Evolutionary conservation across 2,113 vertebrate genomes (phyloP).

Genomic region (Pteropus alecto): DNA sequence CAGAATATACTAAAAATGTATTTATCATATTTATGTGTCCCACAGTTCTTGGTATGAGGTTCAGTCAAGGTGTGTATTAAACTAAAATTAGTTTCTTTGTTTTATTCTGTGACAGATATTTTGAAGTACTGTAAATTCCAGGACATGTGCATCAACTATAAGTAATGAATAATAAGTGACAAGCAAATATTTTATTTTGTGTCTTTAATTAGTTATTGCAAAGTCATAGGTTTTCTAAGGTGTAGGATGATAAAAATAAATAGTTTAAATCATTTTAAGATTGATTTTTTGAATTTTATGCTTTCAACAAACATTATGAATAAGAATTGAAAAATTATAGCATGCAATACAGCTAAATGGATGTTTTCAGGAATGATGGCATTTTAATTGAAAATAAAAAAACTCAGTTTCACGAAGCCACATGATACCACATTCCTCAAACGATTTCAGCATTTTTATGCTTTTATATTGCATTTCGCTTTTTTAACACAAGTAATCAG

Average conservation of each 20-base stretch:
- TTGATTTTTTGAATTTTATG: not conserved
- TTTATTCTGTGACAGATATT: slow-evolving; percentile 30
- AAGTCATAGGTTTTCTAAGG: slow-evolving; percentile 29
- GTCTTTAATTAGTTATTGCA: slow-evolving; percentile 54
- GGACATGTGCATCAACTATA: slow-evolving; percentile 17
- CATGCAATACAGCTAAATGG: not conserved
- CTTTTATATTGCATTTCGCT: not conserved
- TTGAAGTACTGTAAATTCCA: slow-evolving; percentile 24
- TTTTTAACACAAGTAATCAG: slow-evolving; percentile 41
- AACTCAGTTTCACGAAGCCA: not conserved
- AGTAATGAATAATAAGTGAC: slow-evolving; percentile 48
- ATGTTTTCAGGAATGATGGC: not conserved
- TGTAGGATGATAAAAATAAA: slow-evolving; percentile 13
- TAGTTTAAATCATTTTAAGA: slow-evolving; percentile 37
- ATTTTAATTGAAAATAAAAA: slow-evolving; percentile 61
- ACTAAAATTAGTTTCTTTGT: slow-evolving; percentile 56
- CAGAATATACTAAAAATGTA: slow-evolving; percentile 23
- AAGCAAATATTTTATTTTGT: slow-evolving; percentile 49
- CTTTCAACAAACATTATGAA: not conserved
- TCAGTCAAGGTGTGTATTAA: not conserved
- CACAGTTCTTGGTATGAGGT: not conserved
- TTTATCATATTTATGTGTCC: slow-evolving; percentile 36
- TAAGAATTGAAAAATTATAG: slow-evolving; percentile 22
- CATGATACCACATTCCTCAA: not conserved
- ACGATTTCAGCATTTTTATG: slow-evolving; percentile 11